Evolutionary conservation across 37 sponge, comb jelly and placozoan species (phyloP).

Genomic region (Mnemiopsis leidyi): DNA sequence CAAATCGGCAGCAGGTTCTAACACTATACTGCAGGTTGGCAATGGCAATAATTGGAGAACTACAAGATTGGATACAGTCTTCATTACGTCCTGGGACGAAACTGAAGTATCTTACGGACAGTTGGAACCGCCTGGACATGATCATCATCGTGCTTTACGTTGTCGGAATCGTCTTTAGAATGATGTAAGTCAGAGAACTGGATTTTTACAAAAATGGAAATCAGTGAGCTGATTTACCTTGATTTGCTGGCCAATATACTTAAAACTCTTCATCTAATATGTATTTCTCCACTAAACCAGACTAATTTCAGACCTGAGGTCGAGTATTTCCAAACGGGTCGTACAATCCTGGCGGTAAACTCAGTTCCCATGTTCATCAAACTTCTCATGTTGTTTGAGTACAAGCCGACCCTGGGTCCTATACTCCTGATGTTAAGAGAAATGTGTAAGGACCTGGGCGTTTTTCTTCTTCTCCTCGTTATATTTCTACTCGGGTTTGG

Average conservation of each 20-base stretch:
- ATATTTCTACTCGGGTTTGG: constrained; percentile 30
- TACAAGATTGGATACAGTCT: background rate
- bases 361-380: constrained; percentile 6
- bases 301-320: background rate
- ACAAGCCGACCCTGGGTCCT: constrained; percentile 19
- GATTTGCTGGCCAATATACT: too few species aligned
- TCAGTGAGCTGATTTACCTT: too few species aligned
- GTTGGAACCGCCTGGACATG: background rate
- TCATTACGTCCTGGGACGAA: background rate
- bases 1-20: too few species aligned
- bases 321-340: background rate
- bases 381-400: constrained; percentile 52
- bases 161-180: background rate
- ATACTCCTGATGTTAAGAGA: constrained; percentile 27
- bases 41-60: background rate
- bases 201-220: too few species aligned
- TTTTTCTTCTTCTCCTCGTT: constrained; percentile 24
- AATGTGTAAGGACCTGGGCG: constrained; percentile 23
- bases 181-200: constrained; percentile 1
- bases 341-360: background rate
- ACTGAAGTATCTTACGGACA: background rate
- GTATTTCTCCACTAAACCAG: too few species aligned
- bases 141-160: background rate
- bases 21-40: background rate
- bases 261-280: too few species aligned